These are phyloP conservation scores for Bolborhynchus lineola DNA, from an alignment of 2,113 vertebrate genomes.

Conservation along the genomic window DNA sequence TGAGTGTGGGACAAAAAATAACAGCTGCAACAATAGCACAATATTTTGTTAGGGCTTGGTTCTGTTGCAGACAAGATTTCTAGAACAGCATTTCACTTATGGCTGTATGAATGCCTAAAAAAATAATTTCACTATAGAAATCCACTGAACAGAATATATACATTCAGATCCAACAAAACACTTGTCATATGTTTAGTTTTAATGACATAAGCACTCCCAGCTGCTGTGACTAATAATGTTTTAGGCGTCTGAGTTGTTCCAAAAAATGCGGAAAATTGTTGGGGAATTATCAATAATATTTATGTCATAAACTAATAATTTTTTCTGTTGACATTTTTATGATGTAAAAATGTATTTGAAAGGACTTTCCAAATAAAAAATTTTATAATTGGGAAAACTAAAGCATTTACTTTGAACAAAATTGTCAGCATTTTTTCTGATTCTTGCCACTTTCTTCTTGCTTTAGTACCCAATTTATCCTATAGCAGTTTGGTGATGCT, in stretches of 20 bases:
- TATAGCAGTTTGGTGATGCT: background rate
- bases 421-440: background rate
- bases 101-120: background rate
- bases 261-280: background rate
- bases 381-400: background rate
- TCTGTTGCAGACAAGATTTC: background rate
- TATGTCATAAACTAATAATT: background rate
- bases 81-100: background rate
- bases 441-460: background rate
- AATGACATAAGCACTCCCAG: slow-evolving; percentile 33
- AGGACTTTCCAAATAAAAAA: background rate
- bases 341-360: background rate
- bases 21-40: background rate
- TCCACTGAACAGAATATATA: background rate
- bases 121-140: background rate
- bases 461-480: background rate
- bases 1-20: background rate
- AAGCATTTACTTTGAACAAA: background rate
- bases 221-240: slow-evolving; percentile 27
- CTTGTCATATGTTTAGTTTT: slow-evolving; percentile 31
- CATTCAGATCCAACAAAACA: background rate
- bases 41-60: background rate
- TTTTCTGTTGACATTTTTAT: background rate
- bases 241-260: background rate
- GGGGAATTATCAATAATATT: background rate